phyloP scores from a whole-genome alignment of 92 coral and sea anemone species.

The Porites rus region DNA sequence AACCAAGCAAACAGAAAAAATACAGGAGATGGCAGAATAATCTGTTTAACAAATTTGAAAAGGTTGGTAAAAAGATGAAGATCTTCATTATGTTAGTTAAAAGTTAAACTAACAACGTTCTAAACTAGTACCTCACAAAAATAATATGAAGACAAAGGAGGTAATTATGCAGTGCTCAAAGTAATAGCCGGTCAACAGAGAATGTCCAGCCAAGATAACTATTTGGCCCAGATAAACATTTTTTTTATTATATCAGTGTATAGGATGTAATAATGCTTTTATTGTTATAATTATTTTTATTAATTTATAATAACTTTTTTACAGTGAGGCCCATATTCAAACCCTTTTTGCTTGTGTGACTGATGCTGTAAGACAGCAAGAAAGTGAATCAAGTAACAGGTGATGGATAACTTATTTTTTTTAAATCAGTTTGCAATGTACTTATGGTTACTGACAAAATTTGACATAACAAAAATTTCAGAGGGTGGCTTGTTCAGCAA shows the following conservation, averaged over 20 bases:
- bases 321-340: constrained; percentile 83
- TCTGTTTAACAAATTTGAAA: constrained; percentile 86
- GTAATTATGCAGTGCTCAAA: too few species aligned
- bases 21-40: constrained; percentile 76
- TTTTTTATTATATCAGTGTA: neutral
- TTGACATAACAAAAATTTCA: neutral
- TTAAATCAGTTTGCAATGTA: neutral
- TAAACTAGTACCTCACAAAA: too few species aligned
- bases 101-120: too few species aligned
- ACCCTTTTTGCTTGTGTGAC: constrained; percentile 75
- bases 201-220: neutral
- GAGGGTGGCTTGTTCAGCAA: neutral
- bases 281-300: neutral
- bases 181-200: too few species aligned
- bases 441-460: too few species aligned
- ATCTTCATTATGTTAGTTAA: too few species aligned
- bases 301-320: neutral
- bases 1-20: constrained; percentile 53
- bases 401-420: neutral
- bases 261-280: neutral
- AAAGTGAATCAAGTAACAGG: constrained; percentile 30
- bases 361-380: constrained; percentile 65
- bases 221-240: neutral
- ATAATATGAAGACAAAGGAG: too few species aligned
- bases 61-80: constrained; percentile 51